Evolutionary conservation across 1,140 invertebrate species (phyloP).

Genomic region (Lineus longissimus): DNA sequence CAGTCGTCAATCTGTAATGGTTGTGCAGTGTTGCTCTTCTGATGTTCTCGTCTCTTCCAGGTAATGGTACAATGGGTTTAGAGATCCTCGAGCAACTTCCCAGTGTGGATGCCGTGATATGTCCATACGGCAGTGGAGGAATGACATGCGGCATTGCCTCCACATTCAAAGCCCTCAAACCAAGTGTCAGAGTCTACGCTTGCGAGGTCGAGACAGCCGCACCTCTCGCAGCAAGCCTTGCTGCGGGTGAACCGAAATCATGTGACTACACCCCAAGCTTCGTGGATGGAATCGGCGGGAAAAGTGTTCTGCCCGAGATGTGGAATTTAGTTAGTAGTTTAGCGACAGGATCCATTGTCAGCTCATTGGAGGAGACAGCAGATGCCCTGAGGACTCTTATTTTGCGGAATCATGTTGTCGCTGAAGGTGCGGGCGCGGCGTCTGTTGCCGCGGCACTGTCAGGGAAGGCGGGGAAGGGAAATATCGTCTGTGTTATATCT

Average conservation of each 20-base stretch:
- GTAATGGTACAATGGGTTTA: conserved; percentile 43
- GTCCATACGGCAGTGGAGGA: conserved; percentile 45
- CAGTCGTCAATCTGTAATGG: no score
- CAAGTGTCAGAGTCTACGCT: conserved; percentile 36
- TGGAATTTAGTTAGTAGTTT: conserved; percentile 37
- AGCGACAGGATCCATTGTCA: conserved; percentile 34
- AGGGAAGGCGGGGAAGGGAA: conserved; percentile 28
- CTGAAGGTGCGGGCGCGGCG: conserved; percentile 42
- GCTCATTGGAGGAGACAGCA: conserved; percentile 31
- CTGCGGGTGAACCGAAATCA: conserved; percentile 22
- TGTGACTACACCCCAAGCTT: conserved; percentile 31
- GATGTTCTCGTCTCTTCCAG: conserved; percentile 18
- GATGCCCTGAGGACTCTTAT: conserved; percentile 33
- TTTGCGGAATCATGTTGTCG: conserved; percentile 37
- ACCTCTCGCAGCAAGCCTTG: conserved; percentile 30
- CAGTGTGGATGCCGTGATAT: conserved; percentile 37
- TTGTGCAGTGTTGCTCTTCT: no score
- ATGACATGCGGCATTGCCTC: conserved; percentile 36
- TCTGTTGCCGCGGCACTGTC: conserved; percentile 38
- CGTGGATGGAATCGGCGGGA: conserved; percentile 44
- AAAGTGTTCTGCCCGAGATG: conserved; percentile 35
- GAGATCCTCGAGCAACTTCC: conserved; percentile 42
- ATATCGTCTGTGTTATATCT: conserved; percentile 43
- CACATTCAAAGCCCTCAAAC: conserved; percentile 31
- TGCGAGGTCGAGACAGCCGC: conserved; percentile 42